A percentile compares a stretch with the other conserved stretches of the same genome.
Conservation (phyloP, 53 echinoderm and acorn worm genomes). For the Hippasteria phrygiana region DNA sequence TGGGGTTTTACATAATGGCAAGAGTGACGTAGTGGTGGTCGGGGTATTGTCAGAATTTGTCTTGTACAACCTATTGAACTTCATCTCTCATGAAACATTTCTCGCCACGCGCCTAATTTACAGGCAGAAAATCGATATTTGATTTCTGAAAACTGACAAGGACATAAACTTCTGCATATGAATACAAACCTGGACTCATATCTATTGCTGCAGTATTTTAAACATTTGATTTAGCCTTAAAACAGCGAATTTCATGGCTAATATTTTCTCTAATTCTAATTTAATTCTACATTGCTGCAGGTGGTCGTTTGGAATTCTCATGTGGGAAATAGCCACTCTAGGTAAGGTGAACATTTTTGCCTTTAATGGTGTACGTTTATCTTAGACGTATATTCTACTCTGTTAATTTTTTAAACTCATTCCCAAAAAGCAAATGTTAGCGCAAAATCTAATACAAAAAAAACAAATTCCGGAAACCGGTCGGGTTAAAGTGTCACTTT, state of each 20-base stretch:
- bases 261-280: background rate
- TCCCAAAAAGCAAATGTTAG: too few relatives aligned
- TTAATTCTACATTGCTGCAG: background rate
- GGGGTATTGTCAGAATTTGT: too few relatives aligned
- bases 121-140: background rate
- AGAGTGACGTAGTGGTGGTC: too few relatives aligned
- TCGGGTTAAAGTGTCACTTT: too few relatives aligned
- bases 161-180: background rate
- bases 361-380: too few relatives aligned
- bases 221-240: background rate
- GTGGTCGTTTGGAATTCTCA: conserved; percentile 48
- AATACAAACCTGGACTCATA: background rate
- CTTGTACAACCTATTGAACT: too few relatives aligned
- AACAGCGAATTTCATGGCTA: background rate
- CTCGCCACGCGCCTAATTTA: background rate
- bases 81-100: too few relatives aligned
- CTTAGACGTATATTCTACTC: too few relatives aligned
- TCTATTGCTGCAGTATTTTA: background rate
- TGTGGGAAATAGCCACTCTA: conserved; percentile 47
- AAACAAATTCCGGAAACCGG: too few relatives aligned
- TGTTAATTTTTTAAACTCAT: too few relatives aligned
- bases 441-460: too few relatives aligned
- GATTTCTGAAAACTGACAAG: background rate
- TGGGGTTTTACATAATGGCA: too few relatives aligned
- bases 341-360: background rate